phyloP scores from a whole-genome alignment of 1,140 invertebrate species.

The Dreissena polymorpha region DNA sequence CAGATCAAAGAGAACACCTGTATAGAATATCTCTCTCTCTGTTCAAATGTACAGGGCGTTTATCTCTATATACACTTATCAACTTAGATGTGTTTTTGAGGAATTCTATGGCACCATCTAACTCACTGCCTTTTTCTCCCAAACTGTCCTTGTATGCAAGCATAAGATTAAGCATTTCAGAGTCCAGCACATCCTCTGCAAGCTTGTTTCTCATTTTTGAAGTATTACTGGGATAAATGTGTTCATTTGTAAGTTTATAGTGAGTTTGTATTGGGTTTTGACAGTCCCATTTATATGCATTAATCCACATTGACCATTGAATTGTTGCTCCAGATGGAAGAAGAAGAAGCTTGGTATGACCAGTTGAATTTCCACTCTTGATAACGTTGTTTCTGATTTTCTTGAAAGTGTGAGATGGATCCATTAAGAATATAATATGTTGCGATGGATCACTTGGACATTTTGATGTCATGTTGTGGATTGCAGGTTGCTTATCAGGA shows the following conservation, averaged over 20 bases:
- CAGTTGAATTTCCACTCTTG: slow-evolving; percentile 6
- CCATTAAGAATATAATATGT: too few species aligned
- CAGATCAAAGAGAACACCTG: too few species aligned
- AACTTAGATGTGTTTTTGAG: too few species aligned
- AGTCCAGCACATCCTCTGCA: slow-evolving; percentile 46
- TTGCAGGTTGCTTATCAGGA: background rate
- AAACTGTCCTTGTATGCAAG: too few species aligned
- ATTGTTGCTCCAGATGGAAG: background rate
- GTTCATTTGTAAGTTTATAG: slow-evolving; percentile 34
- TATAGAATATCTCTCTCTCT: too few species aligned
- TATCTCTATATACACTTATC: too few species aligned
- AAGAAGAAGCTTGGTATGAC: slow-evolving; percentile 12
- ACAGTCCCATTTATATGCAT: too few species aligned
- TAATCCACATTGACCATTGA: slow-evolving; percentile 44
- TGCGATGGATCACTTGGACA: background rate
- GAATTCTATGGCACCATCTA: too few species aligned
- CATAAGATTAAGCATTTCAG: slow-evolving; percentile 47
- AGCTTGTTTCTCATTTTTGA: slow-evolving; percentile 53
- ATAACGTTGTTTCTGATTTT: slow-evolving; percentile 35
- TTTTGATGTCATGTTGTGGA: slow-evolving; percentile 21
- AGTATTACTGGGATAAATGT: slow-evolving; percentile 6
- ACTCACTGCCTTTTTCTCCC: too few species aligned
- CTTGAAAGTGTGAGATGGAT: slow-evolving; percentile 10
- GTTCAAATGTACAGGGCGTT: too few species aligned
- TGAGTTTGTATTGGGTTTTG: slow-evolving; percentile 20